These are phyloP conservation scores for Deilephila elpenor DNA, from an alignment of 2,888 invertebrate genomes.

Conservation along the genomic window DNA sequence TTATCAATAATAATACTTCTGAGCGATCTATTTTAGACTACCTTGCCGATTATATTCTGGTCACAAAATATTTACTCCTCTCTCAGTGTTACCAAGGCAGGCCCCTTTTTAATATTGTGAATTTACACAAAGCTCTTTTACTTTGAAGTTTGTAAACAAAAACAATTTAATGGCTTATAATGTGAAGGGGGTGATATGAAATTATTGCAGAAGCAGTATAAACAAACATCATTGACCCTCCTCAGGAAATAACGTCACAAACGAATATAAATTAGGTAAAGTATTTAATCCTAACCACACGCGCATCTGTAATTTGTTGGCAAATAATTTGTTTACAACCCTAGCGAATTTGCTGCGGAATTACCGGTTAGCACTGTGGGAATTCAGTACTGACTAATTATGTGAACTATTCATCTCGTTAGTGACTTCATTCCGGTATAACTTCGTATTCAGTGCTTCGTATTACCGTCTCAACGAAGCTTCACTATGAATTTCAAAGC, in stretches of 20 bases:
- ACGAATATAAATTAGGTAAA: slow-evolving; percentile 37
- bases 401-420: slow-evolving; percentile 26
- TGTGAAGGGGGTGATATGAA: background rate
- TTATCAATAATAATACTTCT: no score
- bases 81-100: no score
- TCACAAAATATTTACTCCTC: no score
- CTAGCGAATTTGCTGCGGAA: slow-evolving; percentile 4
- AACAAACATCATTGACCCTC: slow-evolving; percentile 33
- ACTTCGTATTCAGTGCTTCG: slow-evolving; percentile 13
- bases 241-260: slow-evolving; percentile 38
- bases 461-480: slow-evolving; percentile 20
- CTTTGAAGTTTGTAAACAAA: background rate
- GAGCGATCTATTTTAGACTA: no score
- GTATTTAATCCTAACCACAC: slow-evolving; percentile 34
- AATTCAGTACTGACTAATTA: slow-evolving; percentile 26
- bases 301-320: slow-evolving; percentile 33
- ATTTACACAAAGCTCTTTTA: background rate
- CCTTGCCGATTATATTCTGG: no score
- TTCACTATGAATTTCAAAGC: slow-evolving; percentile 9
- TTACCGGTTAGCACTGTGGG: slow-evolving; percentile 34
- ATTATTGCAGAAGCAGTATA: background rate
- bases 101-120: background rate
- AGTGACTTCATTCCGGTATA: background rate
- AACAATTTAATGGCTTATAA: background rate
- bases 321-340: slow-evolving; percentile 33